Percentiles rank a stretch among this genome's conserved stretches.
Evolutionary conservation across 2,888 invertebrate genomes (phyloP).

Genomic region (Xestia xanthographa): DNA sequence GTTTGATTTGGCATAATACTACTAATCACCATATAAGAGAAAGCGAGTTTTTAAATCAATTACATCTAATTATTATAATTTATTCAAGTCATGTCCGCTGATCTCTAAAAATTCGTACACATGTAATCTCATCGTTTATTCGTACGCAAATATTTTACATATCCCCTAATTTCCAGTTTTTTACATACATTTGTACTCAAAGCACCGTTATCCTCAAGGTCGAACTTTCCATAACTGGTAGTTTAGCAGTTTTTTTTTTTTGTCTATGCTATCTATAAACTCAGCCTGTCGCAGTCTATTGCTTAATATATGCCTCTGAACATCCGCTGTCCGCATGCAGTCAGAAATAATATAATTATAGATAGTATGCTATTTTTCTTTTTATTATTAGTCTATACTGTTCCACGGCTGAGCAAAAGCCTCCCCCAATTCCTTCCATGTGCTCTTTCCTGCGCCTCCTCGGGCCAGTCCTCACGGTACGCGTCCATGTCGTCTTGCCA

Average conservation of each 20-base stretch:
- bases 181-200: background rate
- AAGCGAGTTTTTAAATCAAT: background rate
- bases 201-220: slow-evolving; percentile 29
- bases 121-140: slow-evolving; percentile 19
- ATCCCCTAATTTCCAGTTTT: background rate
- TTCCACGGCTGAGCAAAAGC: no score
- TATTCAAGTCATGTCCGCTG: slow-evolving; percentile 3
- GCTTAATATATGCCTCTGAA: background rate
- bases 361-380: no score
- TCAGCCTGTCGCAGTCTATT: background rate
- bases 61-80: slow-evolving; percentile 5
- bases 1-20: background rate
- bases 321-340: no score
- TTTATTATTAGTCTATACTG: no score
- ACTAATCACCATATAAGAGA: background rate
- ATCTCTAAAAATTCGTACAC: background rate
- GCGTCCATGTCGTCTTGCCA: no score
- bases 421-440: no score
- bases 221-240: slow-evolving; percentile 1
- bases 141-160: background rate
- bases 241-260: no score
- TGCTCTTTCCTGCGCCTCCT: no score
- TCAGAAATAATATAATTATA: no score
- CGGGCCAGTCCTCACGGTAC: no score
- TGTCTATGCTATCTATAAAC: background rate